A percentile compares a stretch with the other conserved stretches of the same genome.
Conservation (phyloP, 2,113 vertebrate species). For the Pteruthius melanotis region DNA sequence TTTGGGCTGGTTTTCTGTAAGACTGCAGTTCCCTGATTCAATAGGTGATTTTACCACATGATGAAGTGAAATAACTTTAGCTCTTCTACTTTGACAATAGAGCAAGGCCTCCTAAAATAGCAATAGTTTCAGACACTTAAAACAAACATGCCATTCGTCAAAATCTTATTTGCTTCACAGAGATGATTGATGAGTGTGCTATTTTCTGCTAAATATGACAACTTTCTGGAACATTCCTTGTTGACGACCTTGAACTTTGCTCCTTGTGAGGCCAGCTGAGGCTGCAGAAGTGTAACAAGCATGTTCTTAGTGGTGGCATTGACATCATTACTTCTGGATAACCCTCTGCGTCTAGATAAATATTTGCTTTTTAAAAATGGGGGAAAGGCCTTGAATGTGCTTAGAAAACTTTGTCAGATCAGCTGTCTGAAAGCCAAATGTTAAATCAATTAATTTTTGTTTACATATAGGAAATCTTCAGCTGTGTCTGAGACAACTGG, state of each 20-base stretch:
- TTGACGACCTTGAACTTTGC: not conserved
- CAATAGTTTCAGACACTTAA: not conserved
- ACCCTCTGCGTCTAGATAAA: not conserved
- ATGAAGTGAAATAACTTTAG: not conserved
- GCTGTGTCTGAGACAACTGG: not conserved
- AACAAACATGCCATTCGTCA: conserved; percentile 14
- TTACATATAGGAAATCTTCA: not conserved
- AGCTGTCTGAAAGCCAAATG: not conserved
- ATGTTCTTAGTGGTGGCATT: not conserved
- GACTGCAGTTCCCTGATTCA: not conserved
- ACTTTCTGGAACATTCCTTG: conserved; percentile 33
- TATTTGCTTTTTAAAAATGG: not conserved
- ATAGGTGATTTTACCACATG: not conserved
- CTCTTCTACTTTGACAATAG: not conserved
- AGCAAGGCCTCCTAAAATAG: conserved; percentile 12
- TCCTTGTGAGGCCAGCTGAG: not conserved
- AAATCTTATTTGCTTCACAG: conserved; percentile 3
- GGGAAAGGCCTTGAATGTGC: not conserved
- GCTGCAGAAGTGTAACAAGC: not conserved
- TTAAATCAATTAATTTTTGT: not conserved
- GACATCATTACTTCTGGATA: not conserved
- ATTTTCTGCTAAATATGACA: conserved; percentile 40
- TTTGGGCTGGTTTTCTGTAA: not conserved
- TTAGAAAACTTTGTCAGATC: not conserved
- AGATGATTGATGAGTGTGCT: conserved; percentile 12